Base-by-base conservation (phyloP, 2,797 vertebrate species). In the Oophaga sylvatica region DNA sequence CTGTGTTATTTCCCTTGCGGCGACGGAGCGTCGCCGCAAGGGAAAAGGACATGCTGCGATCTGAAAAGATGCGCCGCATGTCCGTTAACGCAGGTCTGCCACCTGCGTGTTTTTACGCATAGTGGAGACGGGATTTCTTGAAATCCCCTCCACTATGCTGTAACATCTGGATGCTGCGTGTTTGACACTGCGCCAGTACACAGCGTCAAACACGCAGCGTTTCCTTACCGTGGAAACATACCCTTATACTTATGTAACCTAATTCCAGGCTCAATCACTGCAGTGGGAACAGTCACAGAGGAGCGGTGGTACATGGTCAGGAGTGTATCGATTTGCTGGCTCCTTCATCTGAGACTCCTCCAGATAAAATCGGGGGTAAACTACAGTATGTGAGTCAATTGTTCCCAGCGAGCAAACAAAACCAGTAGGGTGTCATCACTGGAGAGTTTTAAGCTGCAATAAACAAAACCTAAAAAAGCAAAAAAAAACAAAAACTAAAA, bases 301-400 rank as follows among this genome's bases (percentile, higher is more conserved):
- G 60, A 35, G 79, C 59, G n/a, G 10, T 31, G 16, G 35, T 16
- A 81, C 87, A 77, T 88, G 90, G 89, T 91, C 92, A 89, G 93
- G 94, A 95, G 94, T 95, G 95, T 93, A 95, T 93, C 94, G 94
- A 95, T 95, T 95, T 95, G 94, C 45, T 2, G 93, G 93, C 92
- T 94, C 94, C 93, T 94, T 93, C 94, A 92, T 93, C 94, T 93
- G 94, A 91, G 93, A 92, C 93, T 95, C 94, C 93, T 94, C 92
- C 92, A 93, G 92, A 93, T 92, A 92, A 95, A 95, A 93, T 95
- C 94, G 94, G 93, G 94, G 91, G 91, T 91, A 92, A 93, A 93
- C 93, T 91, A 80, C 81, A 84, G 81, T 84, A 92, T 94, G 92
- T 90, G 92, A 94, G 94, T 92, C 93, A 92, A 94, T 94, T 93